Conservation (phyloP, 2,797 vertebrate species). For the Manis javanica region DNA sequence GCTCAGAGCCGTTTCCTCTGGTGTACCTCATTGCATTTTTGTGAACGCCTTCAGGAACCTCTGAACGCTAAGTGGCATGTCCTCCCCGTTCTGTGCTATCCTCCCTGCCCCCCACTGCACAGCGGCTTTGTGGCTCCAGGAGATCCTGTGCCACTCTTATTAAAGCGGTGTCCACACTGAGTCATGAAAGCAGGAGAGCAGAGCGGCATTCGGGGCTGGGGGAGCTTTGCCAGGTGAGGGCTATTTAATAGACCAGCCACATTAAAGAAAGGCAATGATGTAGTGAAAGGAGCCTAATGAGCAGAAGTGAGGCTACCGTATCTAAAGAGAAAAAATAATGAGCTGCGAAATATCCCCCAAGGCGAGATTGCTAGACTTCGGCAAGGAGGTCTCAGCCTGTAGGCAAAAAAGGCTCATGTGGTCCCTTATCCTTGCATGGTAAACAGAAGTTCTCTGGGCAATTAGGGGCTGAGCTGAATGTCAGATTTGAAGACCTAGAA, state of each 20-base stretch:
- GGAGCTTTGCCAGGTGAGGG: slow-evolving; percentile 74
- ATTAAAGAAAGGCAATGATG: slow-evolving; percentile 79
- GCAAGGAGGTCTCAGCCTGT: slow-evolving; percentile 78
- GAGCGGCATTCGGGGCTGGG: slow-evolving; percentile 59
- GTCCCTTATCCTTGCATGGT: slow-evolving; percentile 73
- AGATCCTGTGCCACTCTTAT: slow-evolving; percentile 67
- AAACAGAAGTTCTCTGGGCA: slow-evolving; percentile 78
- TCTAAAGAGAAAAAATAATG: slow-evolving; percentile 84
- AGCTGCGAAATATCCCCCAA: slow-evolving; percentile 80
- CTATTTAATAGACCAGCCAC: slow-evolving; percentile 79
- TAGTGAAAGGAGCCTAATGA: slow-evolving; percentile 80
- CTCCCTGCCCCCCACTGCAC: background rate
- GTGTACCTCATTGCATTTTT: slow-evolving; percentile 47
- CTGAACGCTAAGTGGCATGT: slow-evolving; percentile 59
- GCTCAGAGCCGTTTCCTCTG: slow-evolving; percentile 70
- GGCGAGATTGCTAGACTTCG: slow-evolving; percentile 78
- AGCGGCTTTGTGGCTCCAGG: background rate
- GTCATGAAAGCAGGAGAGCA: slow-evolving; percentile 64
- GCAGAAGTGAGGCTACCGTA: slow-evolving; percentile 78
- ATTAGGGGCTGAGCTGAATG: slow-evolving; percentile 75
- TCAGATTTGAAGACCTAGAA: slow-evolving; percentile 69
- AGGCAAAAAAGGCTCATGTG: slow-evolving; percentile 74
- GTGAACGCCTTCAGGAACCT: slow-evolving; percentile 65
- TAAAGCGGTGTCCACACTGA: slow-evolving; percentile 63
- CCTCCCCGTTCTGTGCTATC: slow-evolving; percentile 37